Evolutionary conservation across 2,888 invertebrate genomes (phyloP).

Genomic region (Galeruca laticollis): DNA sequence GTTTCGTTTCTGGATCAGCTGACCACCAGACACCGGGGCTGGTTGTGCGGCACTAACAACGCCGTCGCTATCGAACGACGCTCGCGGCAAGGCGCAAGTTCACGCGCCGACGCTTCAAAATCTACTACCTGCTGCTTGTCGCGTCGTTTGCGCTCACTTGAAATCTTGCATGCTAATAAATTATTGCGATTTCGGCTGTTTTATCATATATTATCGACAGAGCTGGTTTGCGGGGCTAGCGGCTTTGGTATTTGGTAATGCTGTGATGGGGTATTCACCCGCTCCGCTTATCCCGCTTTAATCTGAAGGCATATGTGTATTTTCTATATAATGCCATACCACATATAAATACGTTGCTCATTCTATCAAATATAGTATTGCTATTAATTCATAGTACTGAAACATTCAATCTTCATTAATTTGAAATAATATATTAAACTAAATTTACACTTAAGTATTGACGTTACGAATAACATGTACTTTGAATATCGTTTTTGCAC

Average conservation of each 20-base stretch:
- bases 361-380: no score
- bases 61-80: slow-evolving; percentile 66
- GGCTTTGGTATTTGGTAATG: slow-evolving; percentile 9
- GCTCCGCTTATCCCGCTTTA: neutral
- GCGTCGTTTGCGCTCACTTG: slow-evolving; percentile 55
- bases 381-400: no score
- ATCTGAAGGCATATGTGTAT: neutral
- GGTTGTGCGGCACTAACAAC: slow-evolving; percentile 66
- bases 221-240: slow-evolving; percentile 28
- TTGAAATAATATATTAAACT: no score
- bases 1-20: slow-evolving; percentile 45
- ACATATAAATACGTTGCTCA: neutral
- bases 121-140: slow-evolving; percentile 65
- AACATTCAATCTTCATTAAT: no score
- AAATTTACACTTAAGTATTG: no score
- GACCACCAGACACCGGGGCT: slow-evolving; percentile 65
- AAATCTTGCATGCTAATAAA: slow-evolving; percentile 59
- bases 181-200: slow-evolving; percentile 59
- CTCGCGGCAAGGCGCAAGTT: slow-evolving; percentile 64
- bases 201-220: slow-evolving; percentile 48
- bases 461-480: no score
- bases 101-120: slow-evolving; percentile 62
- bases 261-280: slow-evolving; percentile 7
- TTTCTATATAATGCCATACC: neutral
- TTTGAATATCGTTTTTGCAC: no score